Percentiles rank a stretch among this genome's conserved stretches.
Evolutionary conservation across 2,113 vertebrate genomes (phyloP).

Genomic region (Tamias sibiricus): DNA sequence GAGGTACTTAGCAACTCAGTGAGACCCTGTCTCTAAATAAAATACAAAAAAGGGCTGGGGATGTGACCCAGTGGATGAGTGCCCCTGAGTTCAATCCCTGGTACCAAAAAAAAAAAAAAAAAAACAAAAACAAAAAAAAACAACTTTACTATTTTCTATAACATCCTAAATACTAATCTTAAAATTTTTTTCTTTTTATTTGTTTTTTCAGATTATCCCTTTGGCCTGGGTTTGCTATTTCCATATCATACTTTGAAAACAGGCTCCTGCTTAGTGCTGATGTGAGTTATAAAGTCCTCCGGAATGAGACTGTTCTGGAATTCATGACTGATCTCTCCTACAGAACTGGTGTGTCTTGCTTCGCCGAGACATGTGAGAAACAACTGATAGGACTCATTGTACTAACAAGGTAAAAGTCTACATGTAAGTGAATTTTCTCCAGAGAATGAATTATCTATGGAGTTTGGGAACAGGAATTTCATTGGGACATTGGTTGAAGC

Average conservation of each 20-base stretch:
- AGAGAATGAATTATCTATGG: background rate
- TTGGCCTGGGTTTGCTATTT: slow-evolving; percentile 85
- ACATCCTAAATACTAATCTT: background rate
- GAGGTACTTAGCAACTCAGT: too few relatives aligned
- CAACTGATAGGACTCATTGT: slow-evolving; percentile 83
- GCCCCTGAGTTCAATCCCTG: too few relatives aligned
- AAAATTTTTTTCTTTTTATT: background rate
- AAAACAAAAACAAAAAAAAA: too few relatives aligned
- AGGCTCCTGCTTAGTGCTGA: slow-evolving; percentile 79
- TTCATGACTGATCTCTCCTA: slow-evolving; percentile 81
- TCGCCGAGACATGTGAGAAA: slow-evolving; percentile 79
- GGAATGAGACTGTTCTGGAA: slow-evolving; percentile 84
- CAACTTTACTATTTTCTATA: too few relatives aligned
- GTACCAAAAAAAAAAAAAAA: too few relatives aligned
- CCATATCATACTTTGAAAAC: slow-evolving; percentile 81
- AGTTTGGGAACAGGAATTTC: background rate
- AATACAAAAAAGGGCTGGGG: too few relatives aligned
- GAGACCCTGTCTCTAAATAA: too few relatives aligned
- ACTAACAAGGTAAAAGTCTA: slow-evolving; percentile 83
- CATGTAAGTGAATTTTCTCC: background rate
- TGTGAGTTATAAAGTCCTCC: slow-evolving; percentile 85
- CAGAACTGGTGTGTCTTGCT: slow-evolving; percentile 7
- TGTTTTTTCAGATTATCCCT: slow-evolving; percentile 79
- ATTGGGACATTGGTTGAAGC: background rate
- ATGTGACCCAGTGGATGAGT: too few relatives aligned